phyloP scores from a whole-genome alignment of 2,113 vertebrate species.

The Nycticebus coucang region DNA sequence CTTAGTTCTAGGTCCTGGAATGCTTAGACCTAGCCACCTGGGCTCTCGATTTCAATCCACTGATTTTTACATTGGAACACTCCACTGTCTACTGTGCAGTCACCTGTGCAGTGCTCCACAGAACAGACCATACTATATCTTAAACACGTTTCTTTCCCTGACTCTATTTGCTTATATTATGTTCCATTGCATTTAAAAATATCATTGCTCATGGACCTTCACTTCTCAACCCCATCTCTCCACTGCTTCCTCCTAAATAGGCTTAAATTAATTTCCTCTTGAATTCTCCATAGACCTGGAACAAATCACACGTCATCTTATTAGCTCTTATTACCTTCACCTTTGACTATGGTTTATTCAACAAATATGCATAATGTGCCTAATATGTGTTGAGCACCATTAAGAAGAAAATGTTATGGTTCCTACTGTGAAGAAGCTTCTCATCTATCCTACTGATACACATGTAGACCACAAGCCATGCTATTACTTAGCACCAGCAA shows the following conservation, averaged over 20 bases:
- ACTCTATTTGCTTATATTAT: not conserved
- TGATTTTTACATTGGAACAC: conserved; percentile 2
- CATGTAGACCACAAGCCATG: not conserved
- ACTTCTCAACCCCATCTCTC: not conserved
- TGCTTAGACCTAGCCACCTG: not conserved
- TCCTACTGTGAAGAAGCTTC: not conserved
- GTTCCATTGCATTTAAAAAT: not conserved
- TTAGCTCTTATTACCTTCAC: not conserved
- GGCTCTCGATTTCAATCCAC: not conserved
- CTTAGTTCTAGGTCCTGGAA: not conserved
- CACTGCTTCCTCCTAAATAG: not conserved
- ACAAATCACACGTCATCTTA: not conserved
- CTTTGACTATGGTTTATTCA: not conserved
- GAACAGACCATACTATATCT: not conserved
- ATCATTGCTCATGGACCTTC: not conserved
- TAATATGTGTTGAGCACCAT: not conserved
- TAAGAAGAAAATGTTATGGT: not conserved
- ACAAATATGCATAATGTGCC: not conserved
- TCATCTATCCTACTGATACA: not conserved
- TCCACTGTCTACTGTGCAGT: not conserved
- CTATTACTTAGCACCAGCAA: not conserved
- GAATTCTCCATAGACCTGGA: not conserved
- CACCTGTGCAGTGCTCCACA: not conserved
- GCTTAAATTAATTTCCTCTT: conserved; percentile 36
- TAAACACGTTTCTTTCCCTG: conserved; percentile 41